phyloP scores from a whole-genome alignment of 2,113 vertebrate species.

The Lucifuga dentata region DNA sequence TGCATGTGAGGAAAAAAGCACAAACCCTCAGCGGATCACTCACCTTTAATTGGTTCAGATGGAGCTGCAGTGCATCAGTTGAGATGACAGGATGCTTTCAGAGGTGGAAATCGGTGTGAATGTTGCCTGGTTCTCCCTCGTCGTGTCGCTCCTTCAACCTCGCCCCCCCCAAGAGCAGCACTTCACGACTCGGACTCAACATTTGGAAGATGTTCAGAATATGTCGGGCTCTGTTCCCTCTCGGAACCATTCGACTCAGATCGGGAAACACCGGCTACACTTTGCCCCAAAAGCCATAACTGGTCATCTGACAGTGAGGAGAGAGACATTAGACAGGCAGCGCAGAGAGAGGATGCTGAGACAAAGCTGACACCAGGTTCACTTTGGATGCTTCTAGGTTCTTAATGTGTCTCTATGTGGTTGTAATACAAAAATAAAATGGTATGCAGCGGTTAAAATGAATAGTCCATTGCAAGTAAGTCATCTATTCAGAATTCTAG shows the following conservation, averaged over 20 bases:
- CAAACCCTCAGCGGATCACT: conserved; percentile 11
- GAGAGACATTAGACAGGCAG: background rate
- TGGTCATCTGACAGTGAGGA: conserved; percentile 23
- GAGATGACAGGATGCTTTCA: conserved; percentile 24
- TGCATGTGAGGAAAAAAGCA: conserved; percentile 7
- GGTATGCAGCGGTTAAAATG: too few relatives aligned
- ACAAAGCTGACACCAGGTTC: background rate
- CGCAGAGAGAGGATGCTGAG: conserved; percentile 4
- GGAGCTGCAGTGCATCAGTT: conserved; percentile 34
- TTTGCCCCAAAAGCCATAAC: conserved; percentile 8
- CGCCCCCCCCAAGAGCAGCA: conserved; percentile 71
- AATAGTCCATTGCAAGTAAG: too few relatives aligned
- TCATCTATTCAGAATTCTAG: too few relatives aligned
- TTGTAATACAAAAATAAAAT: too few relatives aligned
- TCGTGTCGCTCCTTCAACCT: conserved; percentile 62
- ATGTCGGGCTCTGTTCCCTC: conserved; percentile 59
- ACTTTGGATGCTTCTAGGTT: too few relatives aligned
- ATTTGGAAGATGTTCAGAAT: conserved; percentile 76
- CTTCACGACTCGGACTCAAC: conserved; percentile 74
- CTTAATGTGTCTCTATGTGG: too few relatives aligned
- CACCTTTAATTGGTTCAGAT: conserved; percentile 24
- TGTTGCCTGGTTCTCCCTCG: conserved; percentile 41
- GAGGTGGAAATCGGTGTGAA: conserved; percentile 26
- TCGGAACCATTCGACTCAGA: conserved; percentile 76
- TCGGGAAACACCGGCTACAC: conserved; percentile 73